phyloP scores from a whole-genome alignment of 1,140 invertebrate species.

The Camponotus floridanus region DNA sequence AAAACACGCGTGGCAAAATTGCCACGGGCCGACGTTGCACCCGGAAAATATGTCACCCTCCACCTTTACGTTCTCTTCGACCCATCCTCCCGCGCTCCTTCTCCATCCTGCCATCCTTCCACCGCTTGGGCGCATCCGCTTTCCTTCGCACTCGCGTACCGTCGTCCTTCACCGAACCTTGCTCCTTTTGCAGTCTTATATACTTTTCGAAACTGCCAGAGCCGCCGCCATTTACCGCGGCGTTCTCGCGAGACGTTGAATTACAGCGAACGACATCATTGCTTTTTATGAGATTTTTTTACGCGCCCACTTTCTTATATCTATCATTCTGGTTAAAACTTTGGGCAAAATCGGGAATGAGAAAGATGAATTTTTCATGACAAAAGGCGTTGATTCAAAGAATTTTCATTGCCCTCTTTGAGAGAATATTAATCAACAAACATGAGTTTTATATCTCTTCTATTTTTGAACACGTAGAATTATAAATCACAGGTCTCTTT shows the following conservation, averaged over 20 bases:
- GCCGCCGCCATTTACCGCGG: slow-evolving; percentile 21
- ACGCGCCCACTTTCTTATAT: neutral
- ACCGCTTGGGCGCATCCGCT: neutral
- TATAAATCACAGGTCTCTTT: neutral
- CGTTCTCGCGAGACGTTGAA: slow-evolving; percentile 50
- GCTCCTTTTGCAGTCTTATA: slow-evolving; percentile 44
- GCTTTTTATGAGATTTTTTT: slow-evolving; percentile 55
- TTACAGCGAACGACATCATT: slow-evolving; percentile 55
- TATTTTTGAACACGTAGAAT: neutral
- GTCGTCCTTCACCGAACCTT: slow-evolving; percentile 37
- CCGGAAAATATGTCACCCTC: slow-evolving; percentile 71
- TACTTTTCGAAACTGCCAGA: slow-evolving; percentile 45
- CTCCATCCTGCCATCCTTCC: neutral
- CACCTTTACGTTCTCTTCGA: neutral
- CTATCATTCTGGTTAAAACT: neutral
- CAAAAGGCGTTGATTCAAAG: slow-evolving; percentile 10
- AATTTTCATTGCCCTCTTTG: neutral
- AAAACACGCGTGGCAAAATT: slow-evolving; percentile 78
- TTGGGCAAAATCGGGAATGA: slow-evolving; percentile 1
- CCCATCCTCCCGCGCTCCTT: neutral
- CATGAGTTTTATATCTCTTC: neutral
- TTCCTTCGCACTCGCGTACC: slow-evolving; percentile 27
- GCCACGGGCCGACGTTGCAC: slow-evolving; percentile 67
- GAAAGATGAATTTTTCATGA: neutral
- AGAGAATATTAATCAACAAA: neutral